Conservation (phyloP, 2,113 vertebrate species). For the Neopipo cinnamomea region DNA sequence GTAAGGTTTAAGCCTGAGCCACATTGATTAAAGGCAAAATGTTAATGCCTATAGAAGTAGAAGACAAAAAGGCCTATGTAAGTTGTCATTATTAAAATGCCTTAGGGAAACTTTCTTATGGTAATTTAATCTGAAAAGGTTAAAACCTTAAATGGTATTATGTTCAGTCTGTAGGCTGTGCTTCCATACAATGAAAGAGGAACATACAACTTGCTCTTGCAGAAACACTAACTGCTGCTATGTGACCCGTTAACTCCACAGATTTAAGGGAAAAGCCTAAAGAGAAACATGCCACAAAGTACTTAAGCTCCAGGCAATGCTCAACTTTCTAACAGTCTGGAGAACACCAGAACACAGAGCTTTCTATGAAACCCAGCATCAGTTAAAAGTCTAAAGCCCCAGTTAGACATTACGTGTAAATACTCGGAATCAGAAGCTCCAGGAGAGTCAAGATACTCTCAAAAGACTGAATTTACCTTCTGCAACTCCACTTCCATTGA, state of each 20-base stretch:
- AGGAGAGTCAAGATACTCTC: not conserved
- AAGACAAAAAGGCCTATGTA: slow-evolving; percentile 66
- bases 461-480: not conserved
- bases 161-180: not conserved
- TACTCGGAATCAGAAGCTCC: not conserved
- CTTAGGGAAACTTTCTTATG: slow-evolving; percentile 53
- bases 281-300: slow-evolving; percentile 50
- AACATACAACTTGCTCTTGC: slow-evolving; percentile 12
- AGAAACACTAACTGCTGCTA: slow-evolving; percentile 42
- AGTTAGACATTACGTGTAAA: not conserved
- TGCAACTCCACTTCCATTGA: not conserved
- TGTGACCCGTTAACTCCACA: slow-evolving; percentile 18
- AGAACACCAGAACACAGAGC: not conserved
- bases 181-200: slow-evolving; percentile 18
- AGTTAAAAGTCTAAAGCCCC: not conserved
- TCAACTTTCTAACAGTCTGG: not conserved
- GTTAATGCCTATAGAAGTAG: slow-evolving; percentile 51
- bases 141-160: slow-evolving; percentile 61
- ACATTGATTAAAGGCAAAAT: slow-evolving; percentile 55
- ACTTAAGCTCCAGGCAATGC: slow-evolving; percentile 17
- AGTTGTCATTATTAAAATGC: slow-evolving; percentile 64
- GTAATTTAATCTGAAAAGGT: slow-evolving; percentile 67
- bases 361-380: not conserved
- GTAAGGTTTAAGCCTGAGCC: slow-evolving; percentile 51
- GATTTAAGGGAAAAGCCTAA: slow-evolving; percentile 39